phyloP scores from a whole-genome alignment of 2,888 invertebrate species.

The Drosophila recens region DNA sequence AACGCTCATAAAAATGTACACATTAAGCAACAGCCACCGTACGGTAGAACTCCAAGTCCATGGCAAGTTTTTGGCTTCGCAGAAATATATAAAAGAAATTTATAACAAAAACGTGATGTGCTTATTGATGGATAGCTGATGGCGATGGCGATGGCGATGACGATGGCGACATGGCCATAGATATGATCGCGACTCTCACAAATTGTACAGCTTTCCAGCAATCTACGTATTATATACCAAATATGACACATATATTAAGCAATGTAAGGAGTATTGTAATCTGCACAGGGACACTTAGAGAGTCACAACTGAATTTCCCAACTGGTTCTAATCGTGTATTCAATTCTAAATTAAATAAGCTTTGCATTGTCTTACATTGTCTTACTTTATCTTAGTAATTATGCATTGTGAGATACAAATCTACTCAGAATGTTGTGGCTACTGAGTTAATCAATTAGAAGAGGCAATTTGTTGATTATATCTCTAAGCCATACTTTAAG shows the following conservation, averaged over 20 bases:
- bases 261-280: conserved; percentile 1
- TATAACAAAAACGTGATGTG: conserved; percentile 79
- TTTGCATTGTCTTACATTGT: background rate
- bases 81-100: conserved; percentile 76
- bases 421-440: background rate
- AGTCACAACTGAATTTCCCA: background rate
- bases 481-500: background rate
- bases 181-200: conserved; percentile 39
- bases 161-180: conserved; percentile 22
- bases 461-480: background rate
- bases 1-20: conserved; percentile 61
- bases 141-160: conserved; percentile 14
- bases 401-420: background rate
- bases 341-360: background rate
- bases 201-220: conserved; percentile 42
- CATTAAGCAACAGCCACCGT: conserved; percentile 52
- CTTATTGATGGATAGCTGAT: conserved; percentile 73
- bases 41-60: conserved; percentile 12
- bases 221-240: conserved; percentile 6
- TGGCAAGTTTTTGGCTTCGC: conserved; percentile 29
- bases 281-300: background rate
- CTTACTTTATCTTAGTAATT: background rate
- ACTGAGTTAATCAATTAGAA: background rate
- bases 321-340: background rate
- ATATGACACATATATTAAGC: background rate